phyloP scores from a whole-genome alignment of 2,888 invertebrate species.

The Ecdyonurus torrentis region DNA sequence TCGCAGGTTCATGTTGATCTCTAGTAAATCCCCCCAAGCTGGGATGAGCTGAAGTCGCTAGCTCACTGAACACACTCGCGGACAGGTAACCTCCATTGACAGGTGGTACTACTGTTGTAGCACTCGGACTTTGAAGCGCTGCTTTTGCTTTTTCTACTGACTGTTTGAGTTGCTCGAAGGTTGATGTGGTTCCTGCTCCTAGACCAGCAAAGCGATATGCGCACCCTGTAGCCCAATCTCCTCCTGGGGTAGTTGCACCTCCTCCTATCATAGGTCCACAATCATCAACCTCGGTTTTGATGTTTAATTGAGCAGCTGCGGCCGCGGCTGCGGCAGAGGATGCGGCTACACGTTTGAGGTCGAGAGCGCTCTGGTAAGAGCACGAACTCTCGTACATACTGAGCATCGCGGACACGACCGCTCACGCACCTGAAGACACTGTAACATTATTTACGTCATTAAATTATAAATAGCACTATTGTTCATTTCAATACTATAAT shows the following conservation, averaged over 20 bases:
- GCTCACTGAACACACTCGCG: neutral
- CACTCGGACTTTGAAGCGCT: constrained; percentile 38
- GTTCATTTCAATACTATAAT: too few species aligned
- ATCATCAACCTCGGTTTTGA: constrained; percentile 29
- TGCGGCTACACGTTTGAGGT: constrained; percentile 41
- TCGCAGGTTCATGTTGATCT: neutral
- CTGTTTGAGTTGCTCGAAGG: constrained; percentile 78
- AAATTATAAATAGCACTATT: too few species aligned
- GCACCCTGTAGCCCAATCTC: constrained; percentile 25
- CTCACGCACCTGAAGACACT: too few species aligned
- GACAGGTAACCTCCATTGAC: neutral
- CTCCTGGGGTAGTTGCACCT: constrained; percentile 16
- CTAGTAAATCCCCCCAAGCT: neutral
- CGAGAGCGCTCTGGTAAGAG: constrained; percentile 73
- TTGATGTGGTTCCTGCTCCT: constrained; percentile 46
- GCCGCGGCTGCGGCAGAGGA: constrained; percentile 1
- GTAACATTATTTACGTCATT: too few species aligned
- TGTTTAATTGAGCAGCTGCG: constrained; percentile 11
- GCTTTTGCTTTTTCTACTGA: constrained; percentile 84
- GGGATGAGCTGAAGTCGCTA: neutral
- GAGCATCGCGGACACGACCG: constrained; percentile 12
- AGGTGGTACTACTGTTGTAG: neutral
- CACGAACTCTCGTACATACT: constrained; percentile 85
- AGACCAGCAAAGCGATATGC: constrained; percentile 47
- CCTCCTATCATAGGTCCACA: constrained; percentile 26